Base-by-base conservation (phyloP, 2,113 vertebrate genomes). In the Eulacestoma nigropectus region DNA sequence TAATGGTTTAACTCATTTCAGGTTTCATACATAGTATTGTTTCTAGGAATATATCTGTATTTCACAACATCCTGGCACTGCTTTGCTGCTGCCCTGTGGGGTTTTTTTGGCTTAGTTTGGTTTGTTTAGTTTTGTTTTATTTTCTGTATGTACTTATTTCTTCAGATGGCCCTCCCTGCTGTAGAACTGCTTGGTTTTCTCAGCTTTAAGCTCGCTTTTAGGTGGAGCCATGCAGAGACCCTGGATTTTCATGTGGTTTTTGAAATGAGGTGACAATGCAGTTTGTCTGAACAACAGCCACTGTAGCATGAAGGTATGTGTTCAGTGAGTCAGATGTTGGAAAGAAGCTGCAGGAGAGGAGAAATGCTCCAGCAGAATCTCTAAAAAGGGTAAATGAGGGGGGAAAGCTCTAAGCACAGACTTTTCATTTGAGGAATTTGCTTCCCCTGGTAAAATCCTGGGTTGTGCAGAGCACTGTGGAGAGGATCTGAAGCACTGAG, bases 301-400 rank as follows among this genome's bases (percentile, higher is more conserved):
- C 46, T 49, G n/a, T 76, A 53, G n/a, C 3, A 1, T 29, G 44
- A 59, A 46, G 46, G 29, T 35, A 18, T 0, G 1, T 20, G 32
- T 65, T 79, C 7, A 72, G 62, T 73, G 67, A 89, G 42, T 78
- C 29, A 70, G 14, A 17, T 91, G 35, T 21, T 91, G 60, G 39
- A 78, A 84, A 10, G 39, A 64, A 83, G 57, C 56, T 85, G 63
- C n/a, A 53, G 80, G 25, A 69, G 53, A 27, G 60, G 30, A 52
- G 56, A 49, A 73, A 10, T 49, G 32, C n/a, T 90, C 15, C 55
- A 65, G 37, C 16, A 77, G 16, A 80, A 85, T 87, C 55, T 9
- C 67, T 44, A 25, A 18, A 64, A 84, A 76, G 33, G 29, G 13
- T 55, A 25, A 57, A 92, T 4, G 23, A 4, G 2, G 13, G 9